phyloP scores from a whole-genome alignment of 2,888 invertebrate genomes.

The Phaonia tiefii region DNA sequence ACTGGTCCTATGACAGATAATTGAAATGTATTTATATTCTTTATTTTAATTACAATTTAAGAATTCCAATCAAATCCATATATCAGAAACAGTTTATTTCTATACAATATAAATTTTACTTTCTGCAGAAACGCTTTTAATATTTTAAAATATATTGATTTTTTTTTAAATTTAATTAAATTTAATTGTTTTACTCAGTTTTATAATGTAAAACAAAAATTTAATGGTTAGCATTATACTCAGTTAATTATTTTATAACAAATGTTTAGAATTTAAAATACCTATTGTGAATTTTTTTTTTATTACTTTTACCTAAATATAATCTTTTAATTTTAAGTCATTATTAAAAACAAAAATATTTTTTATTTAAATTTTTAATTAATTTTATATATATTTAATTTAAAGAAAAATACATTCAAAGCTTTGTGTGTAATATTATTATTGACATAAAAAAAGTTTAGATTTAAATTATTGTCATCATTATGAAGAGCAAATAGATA shows the following conservation, averaged over 20 bases:
- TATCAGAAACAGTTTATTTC: too few relatives aligned
- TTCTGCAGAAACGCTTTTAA: slow-evolving; percentile 23
- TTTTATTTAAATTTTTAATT: slow-evolving; percentile 9
- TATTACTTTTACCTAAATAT: neutral
- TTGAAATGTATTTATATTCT: too few relatives aligned
- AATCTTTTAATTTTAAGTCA: slow-evolving; percentile 15
- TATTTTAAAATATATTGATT: neutral
- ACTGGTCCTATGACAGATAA: too few relatives aligned
- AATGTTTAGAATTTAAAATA: neutral
- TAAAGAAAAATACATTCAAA: slow-evolving; percentile 2
- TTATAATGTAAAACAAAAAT: neutral
- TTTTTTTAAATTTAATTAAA: neutral
- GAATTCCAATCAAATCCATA: too few relatives aligned
- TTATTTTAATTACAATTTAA: too few relatives aligned
- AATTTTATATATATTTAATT: neutral
- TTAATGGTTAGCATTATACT: slow-evolving; percentile 16
- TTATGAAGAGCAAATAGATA: slow-evolving; percentile 36
- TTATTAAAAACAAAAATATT: too few relatives aligned
- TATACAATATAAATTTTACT: too few relatives aligned
- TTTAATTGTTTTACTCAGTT: neutral
- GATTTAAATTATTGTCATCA: slow-evolving; percentile 59
- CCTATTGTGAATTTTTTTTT: slow-evolving; percentile 17
- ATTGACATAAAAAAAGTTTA: slow-evolving; percentile 44
- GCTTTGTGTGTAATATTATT: slow-evolving; percentile 55
- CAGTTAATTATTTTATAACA: neutral